Evolutionary conservation across 2,797 vertebrate genomes (phyloP).

Genomic region (Apodemus agrarius): DNA sequence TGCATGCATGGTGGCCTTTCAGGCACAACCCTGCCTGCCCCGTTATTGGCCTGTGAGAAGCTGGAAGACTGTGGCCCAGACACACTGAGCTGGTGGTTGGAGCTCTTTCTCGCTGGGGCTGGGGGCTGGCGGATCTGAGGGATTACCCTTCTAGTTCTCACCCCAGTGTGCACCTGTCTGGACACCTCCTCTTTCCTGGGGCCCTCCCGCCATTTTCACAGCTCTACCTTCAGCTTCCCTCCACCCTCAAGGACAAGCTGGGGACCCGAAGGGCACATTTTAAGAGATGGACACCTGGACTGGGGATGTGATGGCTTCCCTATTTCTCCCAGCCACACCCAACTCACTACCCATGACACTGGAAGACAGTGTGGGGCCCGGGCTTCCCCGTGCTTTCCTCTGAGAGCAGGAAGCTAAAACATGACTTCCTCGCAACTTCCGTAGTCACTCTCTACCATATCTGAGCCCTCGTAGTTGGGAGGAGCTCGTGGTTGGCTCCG

Average conservation of each 20-base stretch:
- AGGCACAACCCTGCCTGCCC: background rate
- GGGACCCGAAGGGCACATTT: conserved; percentile 31
- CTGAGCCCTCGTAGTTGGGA: conserved; percentile 90
- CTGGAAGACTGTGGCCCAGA: background rate
- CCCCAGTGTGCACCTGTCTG: background rate
- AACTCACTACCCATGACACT: background rate
- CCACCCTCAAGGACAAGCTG: conserved; percentile 23
- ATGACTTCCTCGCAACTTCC: conserved; percentile 99
- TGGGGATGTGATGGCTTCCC: background rate
- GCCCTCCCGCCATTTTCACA: background rate
- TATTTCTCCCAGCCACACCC: background rate
- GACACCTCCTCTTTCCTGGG: background rate
- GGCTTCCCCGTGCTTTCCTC: background rate
- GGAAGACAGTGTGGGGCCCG: background rate
- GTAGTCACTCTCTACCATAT: conserved; percentile 96
- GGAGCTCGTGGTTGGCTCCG: conserved; percentile 82
- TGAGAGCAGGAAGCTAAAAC: conserved; percentile 89
- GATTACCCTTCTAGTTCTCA: background rate
- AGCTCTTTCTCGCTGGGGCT: background rate
- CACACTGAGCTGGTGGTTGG: background rate
- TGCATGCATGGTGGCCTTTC: background rate
- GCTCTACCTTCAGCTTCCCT: conserved; percentile 41
- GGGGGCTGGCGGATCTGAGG: background rate
- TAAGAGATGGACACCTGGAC: background rate
- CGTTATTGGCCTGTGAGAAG: background rate